Base-by-base conservation (phyloP, 2,113 vertebrate genomes). In the Gulo gulo region DNA sequence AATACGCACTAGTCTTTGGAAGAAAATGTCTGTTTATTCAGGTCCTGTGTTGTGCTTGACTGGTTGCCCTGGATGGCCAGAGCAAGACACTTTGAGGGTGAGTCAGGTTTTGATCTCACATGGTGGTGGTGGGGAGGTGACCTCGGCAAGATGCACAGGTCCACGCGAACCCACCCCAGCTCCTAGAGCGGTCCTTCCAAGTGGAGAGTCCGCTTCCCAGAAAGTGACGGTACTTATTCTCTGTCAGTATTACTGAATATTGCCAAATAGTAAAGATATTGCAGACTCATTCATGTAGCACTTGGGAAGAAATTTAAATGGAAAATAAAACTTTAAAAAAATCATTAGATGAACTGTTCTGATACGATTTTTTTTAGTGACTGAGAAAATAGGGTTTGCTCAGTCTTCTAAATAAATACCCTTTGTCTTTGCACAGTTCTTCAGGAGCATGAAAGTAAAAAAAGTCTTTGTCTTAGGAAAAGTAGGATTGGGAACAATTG, bases 1-100 rank as follows among this genome's bases (percentile, higher is more conserved):
- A 84, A 59, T 76, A 91, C 50, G 31, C 57, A 34, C 10, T 86
- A 7, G 14, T 95, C 29, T 97, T 87, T 65, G 78, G 81, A 97
- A 88, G 81, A 85, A 87, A 89, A 50, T 81, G 57, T 29, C 47
- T n/a, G 3, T 95, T 82, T 76, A n/a, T 55, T 84, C 45, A 11
- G 89, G 47, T 47, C 4, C 3, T 36, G 6, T 42, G 42, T 39
- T 87, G 4, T 86, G 47, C 55, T 88, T 55, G 23, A 67, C 63
- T 50, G 31, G 65, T 47, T 91, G 90, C 36, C 55, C 31, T 29
- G 36, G 8, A 52, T 83, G 74, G 9, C 29, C 4, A n/a, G 74
- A 88, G 59, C 67, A 82, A n/a, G 6, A 15, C n/a, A 55, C 39
- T 92, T 21, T 34, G 88, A 31, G 80, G 79, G 61, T 29, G 69